phyloP scores from a whole-genome alignment of 1,140 invertebrate species.

The Anoplophora glabripennis region DNA sequence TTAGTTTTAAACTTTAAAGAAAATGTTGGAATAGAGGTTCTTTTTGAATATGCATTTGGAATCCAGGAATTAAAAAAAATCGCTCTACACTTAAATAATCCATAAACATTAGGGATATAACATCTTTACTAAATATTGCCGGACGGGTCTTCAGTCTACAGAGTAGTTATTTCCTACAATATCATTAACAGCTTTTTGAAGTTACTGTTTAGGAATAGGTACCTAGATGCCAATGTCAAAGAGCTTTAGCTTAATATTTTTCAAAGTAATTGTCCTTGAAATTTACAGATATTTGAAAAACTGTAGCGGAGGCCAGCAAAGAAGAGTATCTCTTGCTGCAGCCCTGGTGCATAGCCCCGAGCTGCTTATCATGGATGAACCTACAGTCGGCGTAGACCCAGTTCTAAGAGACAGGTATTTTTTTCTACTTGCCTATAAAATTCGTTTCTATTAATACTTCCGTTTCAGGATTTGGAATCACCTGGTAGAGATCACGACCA shows the following conservation, averaged over 20 bases:
- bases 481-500: slow-evolving; percentile 69
- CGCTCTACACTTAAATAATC: neutral
- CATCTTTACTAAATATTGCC: neutral
- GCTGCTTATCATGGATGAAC: slow-evolving; percentile 87
- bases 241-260: neutral
- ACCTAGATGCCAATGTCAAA: too few relatives aligned
- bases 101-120: neutral
- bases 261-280: neutral
- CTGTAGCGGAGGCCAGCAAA: slow-evolving; percentile 84
- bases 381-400: slow-evolving; percentile 90
- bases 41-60: too few relatives aligned
- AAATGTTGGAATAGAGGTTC: too few relatives aligned
- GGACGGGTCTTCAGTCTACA: too few relatives aligned
- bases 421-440: neutral
- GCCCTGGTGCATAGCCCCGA: slow-evolving; percentile 85
- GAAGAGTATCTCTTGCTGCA: slow-evolving; percentile 81
- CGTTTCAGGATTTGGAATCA: slow-evolving; percentile 81
- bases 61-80: too few relatives aligned
- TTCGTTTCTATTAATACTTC: neutral
- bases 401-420: slow-evolving; percentile 68
- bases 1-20: too few relatives aligned
- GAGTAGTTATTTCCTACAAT: too few relatives aligned
- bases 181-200: neutral
- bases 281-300: slow-evolving; percentile 55
- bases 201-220: too few relatives aligned